Evolutionary conservation across 1,140 invertebrate genomes (phyloP), one percentile per base, ranked within the genome.

Genomic region (Thaumetopoea pityocampa): DNA sequence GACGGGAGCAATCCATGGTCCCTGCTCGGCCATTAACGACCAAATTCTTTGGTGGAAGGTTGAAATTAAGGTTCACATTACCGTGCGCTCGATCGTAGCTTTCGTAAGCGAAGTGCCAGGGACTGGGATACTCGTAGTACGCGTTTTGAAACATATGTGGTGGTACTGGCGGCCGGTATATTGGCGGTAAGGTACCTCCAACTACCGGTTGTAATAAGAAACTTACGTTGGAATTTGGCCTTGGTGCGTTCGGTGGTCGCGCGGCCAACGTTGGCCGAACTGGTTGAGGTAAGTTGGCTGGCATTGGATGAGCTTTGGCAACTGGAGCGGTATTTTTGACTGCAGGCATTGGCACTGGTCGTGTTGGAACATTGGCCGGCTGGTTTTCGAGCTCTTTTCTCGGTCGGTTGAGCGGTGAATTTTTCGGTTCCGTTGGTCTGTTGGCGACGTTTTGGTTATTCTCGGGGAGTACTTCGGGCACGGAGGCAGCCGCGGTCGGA

Each of bases 81-180:
- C 67, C 61, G 49, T 64, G 67, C 23, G 66, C 65, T 0, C 66
- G 61, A 14, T 79, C 68, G 45, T 61, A 72, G 11, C 61, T 66
- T 40, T 83, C 78, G 56, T 81, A 86, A 1, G 76, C 48, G 52
- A 84, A 63, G 40, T 79, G 79, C 81, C 81, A 84, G 7, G 80
- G 69, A 10, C 65, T 61, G 11, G 68, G 32, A 47, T 66, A 81
- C 48, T 84, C 74, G 52, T 73, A 84, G 56, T 74, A 76, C 3
- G 45, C 41, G 63, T 79, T 72, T 18, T 58, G 71, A 54, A 62
- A 78, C 7, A 78, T 24, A 24, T 60, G 65, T 0, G 53, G 63
- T 3, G 54, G 56, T 1, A 55, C 52, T 0, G 63, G 62, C 15
- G 67, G 54, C 4, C 65, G 57, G 60, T 74, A 80, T 33, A 78